Evolutionary conservation across 2,113 vertebrate species (phyloP), one percentile per base, ranked within the genome.

Genomic region (Otolemur garnettii): DNA sequence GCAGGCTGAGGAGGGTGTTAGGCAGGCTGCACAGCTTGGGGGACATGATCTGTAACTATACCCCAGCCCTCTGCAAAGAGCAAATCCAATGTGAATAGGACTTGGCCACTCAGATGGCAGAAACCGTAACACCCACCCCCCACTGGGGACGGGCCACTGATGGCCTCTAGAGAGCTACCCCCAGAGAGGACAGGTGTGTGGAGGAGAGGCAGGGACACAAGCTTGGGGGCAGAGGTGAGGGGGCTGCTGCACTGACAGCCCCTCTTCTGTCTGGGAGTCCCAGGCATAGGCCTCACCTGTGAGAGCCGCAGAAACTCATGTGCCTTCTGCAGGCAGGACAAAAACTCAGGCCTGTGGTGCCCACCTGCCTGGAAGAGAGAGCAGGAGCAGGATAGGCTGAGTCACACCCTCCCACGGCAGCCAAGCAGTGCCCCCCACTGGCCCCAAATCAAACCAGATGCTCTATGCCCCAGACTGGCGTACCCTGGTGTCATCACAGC

Each of bases 361-460:
- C 99, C 99, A 90, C 98, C 98, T 4, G 99, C 99, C 99, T 99
- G 93, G 33, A 89, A 98, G 97, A 92, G 33, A 93, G 7, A 79
- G 59, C 8, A 79, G 18, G 10, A 38, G 38, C 2, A 57, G 30
- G 8, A 50, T 50, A 18, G 19, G 30, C 7, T 59, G 71, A 74
- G 50, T 11, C 2, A 0, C 35, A 12, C 60, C 21, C n/a, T 30
- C 28, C 22, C 0, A 6, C 6, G 22, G 42, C 7, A 0, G 0
- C 45, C 45, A 50, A 50, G 45, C 45, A 50, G 45, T 35, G 45
- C 42, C 57, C 35, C 57, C 2, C 0, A n/a, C 26, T 0, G 1
- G 62, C 64, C 24, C 62, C 28, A 57, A 53, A 19, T 14, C 87
- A 55, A 75, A 62, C 26, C 12, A 2, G 55, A 26, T 22, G 22